phyloP scores from a whole-genome alignment of 30 jellyfish, hydroid and myxozoan genomes.

The Mastigias papua region DNA sequence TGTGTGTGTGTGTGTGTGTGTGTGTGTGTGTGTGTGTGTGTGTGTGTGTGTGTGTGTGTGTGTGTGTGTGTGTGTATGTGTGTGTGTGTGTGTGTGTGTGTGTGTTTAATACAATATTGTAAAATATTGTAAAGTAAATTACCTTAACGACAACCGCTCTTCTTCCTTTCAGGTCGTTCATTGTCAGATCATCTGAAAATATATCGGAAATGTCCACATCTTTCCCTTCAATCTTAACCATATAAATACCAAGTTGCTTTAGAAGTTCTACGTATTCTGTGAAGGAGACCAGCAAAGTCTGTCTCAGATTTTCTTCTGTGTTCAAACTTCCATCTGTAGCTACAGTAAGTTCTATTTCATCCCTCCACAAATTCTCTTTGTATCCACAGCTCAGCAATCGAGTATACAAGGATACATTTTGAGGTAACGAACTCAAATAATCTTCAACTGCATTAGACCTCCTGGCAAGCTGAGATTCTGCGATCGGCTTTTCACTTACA shows the following conservation, averaged over 20 bases:
- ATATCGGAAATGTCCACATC: slow-evolving; percentile 55
- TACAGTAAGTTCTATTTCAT: slow-evolving; percentile 37
- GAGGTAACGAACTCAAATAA: slow-evolving; percentile 31
- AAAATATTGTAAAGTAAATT: no score
- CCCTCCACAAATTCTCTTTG: slow-evolving; percentile 42
- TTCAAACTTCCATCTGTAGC: slow-evolving; percentile 74
- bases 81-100: no score
- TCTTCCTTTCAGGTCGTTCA: slow-evolving; percentile 77
- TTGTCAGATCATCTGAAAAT: slow-evolving; percentile 78
- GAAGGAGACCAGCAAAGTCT: slow-evolving; percentile 69
- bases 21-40: no score
- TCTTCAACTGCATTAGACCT: slow-evolving; percentile 6
- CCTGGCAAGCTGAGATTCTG: not conserved
- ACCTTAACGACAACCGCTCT: slow-evolving; percentile 88
- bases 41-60: no score
- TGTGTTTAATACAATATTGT: no score
- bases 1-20: no score
- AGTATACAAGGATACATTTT: slow-evolving; percentile 26
- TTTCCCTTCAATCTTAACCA: slow-evolving; percentile 67
- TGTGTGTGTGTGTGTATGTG: no score
- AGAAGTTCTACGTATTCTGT: slow-evolving; percentile 63
- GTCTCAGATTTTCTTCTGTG: slow-evolving; percentile 81
- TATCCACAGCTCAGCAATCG: slow-evolving; percentile 66
- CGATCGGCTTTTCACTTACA: not conserved
- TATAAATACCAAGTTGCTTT: slow-evolving; percentile 63